A percentile compares a stretch with the other conserved stretches of the same genome.
Conservation (phyloP, 2,797 vertebrate species). For the Emys orbicularis region DNA sequence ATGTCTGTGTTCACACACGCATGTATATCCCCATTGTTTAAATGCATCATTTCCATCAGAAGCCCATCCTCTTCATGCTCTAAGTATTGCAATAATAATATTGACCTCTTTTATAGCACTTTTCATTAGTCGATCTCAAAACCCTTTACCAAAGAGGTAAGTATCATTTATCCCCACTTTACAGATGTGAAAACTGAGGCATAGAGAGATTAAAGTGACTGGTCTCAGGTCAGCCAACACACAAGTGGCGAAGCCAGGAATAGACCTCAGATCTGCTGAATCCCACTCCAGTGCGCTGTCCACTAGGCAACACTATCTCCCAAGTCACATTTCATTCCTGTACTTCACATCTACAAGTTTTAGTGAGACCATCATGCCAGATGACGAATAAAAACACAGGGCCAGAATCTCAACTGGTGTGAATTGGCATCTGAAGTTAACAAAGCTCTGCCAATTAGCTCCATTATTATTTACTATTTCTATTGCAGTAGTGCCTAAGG, state of each 20-base stretch:
- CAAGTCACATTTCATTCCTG: not conserved
- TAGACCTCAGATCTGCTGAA: not conserved
- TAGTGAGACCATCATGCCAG: not conserved
- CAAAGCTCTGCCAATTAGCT: not conserved
- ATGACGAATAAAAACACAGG: not conserved
- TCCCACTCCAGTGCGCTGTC: not conserved
- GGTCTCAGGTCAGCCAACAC: not conserved
- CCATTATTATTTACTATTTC: not conserved
- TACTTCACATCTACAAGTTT: no score
- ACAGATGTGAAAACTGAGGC: not conserved
- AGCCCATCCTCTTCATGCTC: conserved; percentile 5
- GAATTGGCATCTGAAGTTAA: not conserved
- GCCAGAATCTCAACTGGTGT: not conserved
- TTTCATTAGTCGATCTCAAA: not conserved
- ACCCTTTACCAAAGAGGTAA: not conserved
- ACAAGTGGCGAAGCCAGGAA: not conserved
- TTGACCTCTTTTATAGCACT: not conserved
- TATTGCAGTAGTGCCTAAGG: not conserved
- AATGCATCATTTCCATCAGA: conserved; percentile 27
- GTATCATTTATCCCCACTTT: not conserved
- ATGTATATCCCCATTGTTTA: conserved; percentile 2
- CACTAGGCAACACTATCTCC: not conserved
- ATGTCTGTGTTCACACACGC: not conserved
- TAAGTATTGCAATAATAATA: not conserved
- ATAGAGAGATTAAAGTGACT: not conserved